phyloP scores from a whole-genome alignment of 2,113 vertebrate genomes.

The Scomber colias region DNA sequence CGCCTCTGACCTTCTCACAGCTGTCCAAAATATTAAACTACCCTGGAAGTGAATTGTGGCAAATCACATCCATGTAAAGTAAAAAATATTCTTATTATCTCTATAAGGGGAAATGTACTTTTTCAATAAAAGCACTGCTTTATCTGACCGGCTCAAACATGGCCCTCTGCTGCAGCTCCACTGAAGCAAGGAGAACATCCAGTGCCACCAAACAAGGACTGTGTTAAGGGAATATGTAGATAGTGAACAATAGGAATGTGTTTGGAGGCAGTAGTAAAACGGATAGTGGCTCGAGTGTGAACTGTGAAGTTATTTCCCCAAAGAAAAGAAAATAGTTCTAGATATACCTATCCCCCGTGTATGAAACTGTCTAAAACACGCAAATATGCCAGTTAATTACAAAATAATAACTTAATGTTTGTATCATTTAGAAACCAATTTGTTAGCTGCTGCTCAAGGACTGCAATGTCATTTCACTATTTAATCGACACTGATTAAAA shows the following conservation, averaged over 20 bases:
- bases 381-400: background rate
- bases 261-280: too few species aligned
- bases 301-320: background rate
- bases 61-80: background rate
- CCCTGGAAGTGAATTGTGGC: background rate
- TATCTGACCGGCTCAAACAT: background rate
- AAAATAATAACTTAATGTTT: background rate
- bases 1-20: constrained; percentile 9
- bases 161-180: background rate
- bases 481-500: constrained; percentile 16
- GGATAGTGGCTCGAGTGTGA: too few species aligned
- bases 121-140: background rate
- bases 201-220: background rate
- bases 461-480: background rate
- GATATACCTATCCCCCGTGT: too few species aligned
- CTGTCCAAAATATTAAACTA: background rate
- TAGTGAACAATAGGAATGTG: too few species aligned
- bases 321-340: background rate
- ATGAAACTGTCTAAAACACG: background rate
- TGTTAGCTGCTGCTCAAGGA: background rate
- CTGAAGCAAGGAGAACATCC: background rate
- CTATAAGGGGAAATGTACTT: background rate
- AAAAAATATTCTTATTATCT: background rate
- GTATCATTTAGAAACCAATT: background rate
- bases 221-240: too few species aligned